Base-by-base conservation (phyloP, 1,140 invertebrate species). In the Tetragnatha versicolor region DNA sequence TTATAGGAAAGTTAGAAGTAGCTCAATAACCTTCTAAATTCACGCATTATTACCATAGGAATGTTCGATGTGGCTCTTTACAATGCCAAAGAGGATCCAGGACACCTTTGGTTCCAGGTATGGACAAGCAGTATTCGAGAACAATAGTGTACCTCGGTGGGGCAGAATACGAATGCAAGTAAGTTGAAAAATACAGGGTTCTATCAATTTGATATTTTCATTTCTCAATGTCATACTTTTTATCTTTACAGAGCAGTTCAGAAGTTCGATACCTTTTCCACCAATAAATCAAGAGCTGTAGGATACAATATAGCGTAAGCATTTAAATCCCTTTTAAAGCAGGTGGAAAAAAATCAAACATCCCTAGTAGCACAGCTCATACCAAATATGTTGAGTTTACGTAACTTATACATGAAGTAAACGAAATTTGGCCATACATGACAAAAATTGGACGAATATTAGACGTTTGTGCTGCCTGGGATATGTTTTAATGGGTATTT, bases 111-210 rank as follows among this genome's bases (percentile, higher is more conserved):
- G 89, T 92, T 70, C 87, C 89, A 55, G 93, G 91, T 5, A 85
- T 92, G 85, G 92, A 95, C 85, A 90, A 94, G 80, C 91, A 91
- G 69, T 94, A 92, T 84, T 92, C 93, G 2, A 90, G 91, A 83
- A 97, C 94, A 4, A 92, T 94, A 70, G 92, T 96, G 83, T 93
- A 91, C 17, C 94, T 93, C 82, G 93, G 93, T 82, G 92, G 93
- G 7, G 87, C 89, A 29, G 93, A 96, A 83, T 95, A 91, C 83
- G 93, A 96, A 85, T 96, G 95, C 93, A 96, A 96, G 80, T 81
- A 42, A 79, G 80, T 79, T 0, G n/a, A n/a, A n/a, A n/a, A n/a
- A n/a, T n/a, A n/a, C n/a, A n/a, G n/a, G n/a, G n/a, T n/a, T n/a
- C n/a, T n/a, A n/a, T n/a, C n/a, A n/a, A n/a, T n/a, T n/a, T n/a